phyloP scores from a whole-genome alignment of 2,888 invertebrate genomes.

The Arenicola marina region DNA sequence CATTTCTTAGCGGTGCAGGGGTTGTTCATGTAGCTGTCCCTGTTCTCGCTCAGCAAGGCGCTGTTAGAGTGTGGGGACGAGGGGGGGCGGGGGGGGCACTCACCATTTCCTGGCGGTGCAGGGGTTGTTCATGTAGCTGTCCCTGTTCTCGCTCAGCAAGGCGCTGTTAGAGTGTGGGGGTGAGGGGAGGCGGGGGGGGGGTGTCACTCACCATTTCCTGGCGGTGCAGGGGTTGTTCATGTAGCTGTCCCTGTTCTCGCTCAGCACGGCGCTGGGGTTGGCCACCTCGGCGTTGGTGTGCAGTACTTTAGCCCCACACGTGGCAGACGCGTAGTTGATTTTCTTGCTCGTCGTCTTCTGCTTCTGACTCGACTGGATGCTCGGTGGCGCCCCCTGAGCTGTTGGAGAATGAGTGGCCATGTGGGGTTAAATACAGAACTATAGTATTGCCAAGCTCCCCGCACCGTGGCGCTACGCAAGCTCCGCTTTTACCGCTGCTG shows the following conservation, averaged over 20 bases:
- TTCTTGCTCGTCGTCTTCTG: slow-evolving; percentile 58
- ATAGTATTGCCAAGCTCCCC: too few relatives aligned
- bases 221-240: slow-evolving; percentile 92
- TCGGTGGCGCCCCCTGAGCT: neutral
- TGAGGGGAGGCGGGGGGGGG: too few relatives aligned
- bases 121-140: slow-evolving; percentile 97
- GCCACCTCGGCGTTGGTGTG: slow-evolving; percentile 90
- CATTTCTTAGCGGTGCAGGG: slow-evolving; percentile 75
- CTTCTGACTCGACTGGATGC: neutral
- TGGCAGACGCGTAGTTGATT: slow-evolving; percentile 95
- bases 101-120: slow-evolving; percentile 71
- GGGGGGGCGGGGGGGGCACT: too few relatives aligned
- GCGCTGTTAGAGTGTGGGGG: too few relatives aligned
- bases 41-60: slow-evolving; percentile 85
- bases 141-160: slow-evolving; percentile 86
- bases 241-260: slow-evolving; percentile 92
- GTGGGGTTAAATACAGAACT: neutral
- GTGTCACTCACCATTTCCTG: slow-evolving; percentile 61
- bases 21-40: slow-evolving; percentile 97
- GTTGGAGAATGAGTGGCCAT: neutral
- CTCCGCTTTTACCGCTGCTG: too few relatives aligned
- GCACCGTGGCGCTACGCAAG: too few relatives aligned
- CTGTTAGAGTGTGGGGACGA: too few relatives aligned
- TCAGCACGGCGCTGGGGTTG: slow-evolving; percentile 78
- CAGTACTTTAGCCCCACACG: slow-evolving; percentile 96